phyloP scores from a whole-genome alignment of 2,888 invertebrate species.

The Capitulum mitella region DNA sequence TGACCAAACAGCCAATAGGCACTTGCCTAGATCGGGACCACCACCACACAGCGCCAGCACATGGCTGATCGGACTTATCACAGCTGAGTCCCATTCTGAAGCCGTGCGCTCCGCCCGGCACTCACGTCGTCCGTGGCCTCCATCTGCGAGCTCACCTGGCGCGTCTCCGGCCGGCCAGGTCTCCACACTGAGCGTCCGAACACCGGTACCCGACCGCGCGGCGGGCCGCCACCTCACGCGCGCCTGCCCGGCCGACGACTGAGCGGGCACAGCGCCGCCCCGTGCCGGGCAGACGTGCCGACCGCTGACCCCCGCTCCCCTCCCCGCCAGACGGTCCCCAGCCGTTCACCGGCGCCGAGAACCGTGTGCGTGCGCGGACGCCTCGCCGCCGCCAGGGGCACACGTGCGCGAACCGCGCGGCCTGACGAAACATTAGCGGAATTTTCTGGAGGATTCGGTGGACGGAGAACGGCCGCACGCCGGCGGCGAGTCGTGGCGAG shows the following conservation, averaged over 20 bases:
- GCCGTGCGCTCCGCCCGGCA: too few species aligned
- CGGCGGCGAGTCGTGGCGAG: too few species aligned
- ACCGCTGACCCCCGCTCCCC: conserved; percentile 6
- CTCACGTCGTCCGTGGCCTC: too few species aligned
- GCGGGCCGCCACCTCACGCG: neutral
- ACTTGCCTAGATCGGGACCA: too few species aligned
- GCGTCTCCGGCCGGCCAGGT: too few species aligned
- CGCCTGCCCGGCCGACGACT: neutral
- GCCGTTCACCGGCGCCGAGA: conserved; percentile 13
- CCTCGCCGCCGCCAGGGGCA: neutral
- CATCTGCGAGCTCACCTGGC: neutral
- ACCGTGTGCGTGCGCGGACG: neutral
- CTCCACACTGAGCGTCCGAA: too few species aligned
- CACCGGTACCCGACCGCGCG: neutral
- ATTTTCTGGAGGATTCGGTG: neutral
- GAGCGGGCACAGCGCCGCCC: neutral
- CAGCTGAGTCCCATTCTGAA: too few species aligned
- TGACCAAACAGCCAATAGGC: too few species aligned
- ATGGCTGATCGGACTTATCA: too few species aligned
- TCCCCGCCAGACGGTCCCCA: conserved; percentile 13
- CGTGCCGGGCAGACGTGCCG: conserved; percentile 5
- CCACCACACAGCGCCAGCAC: too few species aligned
- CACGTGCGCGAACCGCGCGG: neutral
- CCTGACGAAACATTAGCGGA: conserved; percentile 9
- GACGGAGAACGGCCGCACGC: neutral